Evolutionary conservation across 2,113 vertebrate genomes (phyloP).

Genomic region (Xenopus tropicalis): UCB_Xtro_10.0 CM004448.2:142323501-142324000

Average conservation of each 20-base stretch:
- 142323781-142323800: not conserved
- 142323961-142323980: too few species aligned
- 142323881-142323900: not conserved
- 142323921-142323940: too few species aligned
- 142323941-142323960: too few species aligned
- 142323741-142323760: not conserved
- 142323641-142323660: not conserved
- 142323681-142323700: not conserved
- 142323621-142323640: not conserved
- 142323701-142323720: not conserved
- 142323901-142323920: too few species aligned
- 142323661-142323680: not conserved
- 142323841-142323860: not conserved
- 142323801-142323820: not conserved
- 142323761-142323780: not conserved
- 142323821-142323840: not conserved
- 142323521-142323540: too few species aligned
- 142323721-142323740: not conserved
- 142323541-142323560: too few species aligned
- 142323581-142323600: not conserved
- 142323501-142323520: too few species aligned
- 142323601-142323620: not conserved
- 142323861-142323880: not conserved
- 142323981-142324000: too few species aligned
- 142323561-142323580: not conserved